Conservation (phyloP, 2,888 invertebrate species). For the Drosophila sordidula region DNA sequence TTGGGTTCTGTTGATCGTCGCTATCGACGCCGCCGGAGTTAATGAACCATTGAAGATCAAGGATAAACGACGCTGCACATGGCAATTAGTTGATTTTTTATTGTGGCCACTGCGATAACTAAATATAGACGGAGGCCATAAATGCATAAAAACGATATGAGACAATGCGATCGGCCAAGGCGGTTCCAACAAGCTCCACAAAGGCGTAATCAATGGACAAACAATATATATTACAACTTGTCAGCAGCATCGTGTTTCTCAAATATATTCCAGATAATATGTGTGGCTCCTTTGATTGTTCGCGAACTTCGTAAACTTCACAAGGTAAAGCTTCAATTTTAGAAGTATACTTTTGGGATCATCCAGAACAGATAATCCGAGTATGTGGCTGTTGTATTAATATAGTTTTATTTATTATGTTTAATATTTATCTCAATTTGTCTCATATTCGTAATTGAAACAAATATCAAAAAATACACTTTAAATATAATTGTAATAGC, state of each 20-base stretch:
- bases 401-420: too few relatives aligned
- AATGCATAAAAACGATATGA: slow-evolving; percentile 34
- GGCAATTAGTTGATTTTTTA: slow-evolving; percentile 76
- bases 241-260: background rate
- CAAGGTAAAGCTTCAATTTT: background rate
- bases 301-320: background rate
- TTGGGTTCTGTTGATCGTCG: slow-evolving; percentile 27
- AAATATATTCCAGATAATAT: background rate
- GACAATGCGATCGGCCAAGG: slow-evolving; percentile 10
- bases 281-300: background rate
- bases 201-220: slow-evolving; percentile 24
- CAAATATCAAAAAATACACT: too few relatives aligned
- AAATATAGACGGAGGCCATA: slow-evolving; percentile 69
- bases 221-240: slow-evolving; percentile 19
- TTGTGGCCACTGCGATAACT: slow-evolving; percentile 65
- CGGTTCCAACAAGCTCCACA: slow-evolving; percentile 18
- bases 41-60: slow-evolving; percentile 82
- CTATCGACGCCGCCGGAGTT: slow-evolving; percentile 64
- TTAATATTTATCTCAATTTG: too few relatives aligned
- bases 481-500: too few relatives aligned
- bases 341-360: slow-evolving; percentile 47
- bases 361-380: too few relatives aligned
- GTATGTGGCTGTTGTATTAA: too few relatives aligned
- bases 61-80: slow-evolving; percentile 71
- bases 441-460: too few relatives aligned